Percentiles rank a stretch among this genome's conserved stretches.
These are phyloP conservation scores for Leptopilina myrica DNA, from an alignment of 2,888 invertebrate genomes.

Conservation along the genomic window DNA sequence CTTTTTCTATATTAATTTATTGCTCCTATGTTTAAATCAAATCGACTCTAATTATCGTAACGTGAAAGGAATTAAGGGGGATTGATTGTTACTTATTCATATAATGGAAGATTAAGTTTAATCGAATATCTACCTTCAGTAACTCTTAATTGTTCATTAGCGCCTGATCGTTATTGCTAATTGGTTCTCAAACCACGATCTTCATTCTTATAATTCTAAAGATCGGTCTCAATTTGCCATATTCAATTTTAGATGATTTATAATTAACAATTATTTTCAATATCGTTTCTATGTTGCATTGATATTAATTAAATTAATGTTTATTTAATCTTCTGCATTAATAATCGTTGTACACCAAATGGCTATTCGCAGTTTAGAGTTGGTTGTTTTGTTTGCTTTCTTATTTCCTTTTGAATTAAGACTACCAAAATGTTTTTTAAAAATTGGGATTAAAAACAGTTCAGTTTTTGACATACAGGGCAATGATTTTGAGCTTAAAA, in stretches of 20 bases:
- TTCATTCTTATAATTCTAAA: conserved; percentile 7
- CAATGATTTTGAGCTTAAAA: too few relatives aligned
- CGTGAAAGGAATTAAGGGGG: background rate
- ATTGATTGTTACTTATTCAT: conserved; percentile 33
- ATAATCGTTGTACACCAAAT: too few relatives aligned
- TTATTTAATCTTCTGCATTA: too few relatives aligned
- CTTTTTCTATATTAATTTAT: conserved; percentile 17
- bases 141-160: conserved; percentile 34
- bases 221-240: background rate
- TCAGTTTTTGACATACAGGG: too few relatives aligned
- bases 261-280: background rate
- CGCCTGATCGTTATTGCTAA: conserved; percentile 32
- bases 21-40: conserved; percentile 23
- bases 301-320: background rate
- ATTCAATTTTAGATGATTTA: background rate
- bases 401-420: too few relatives aligned
- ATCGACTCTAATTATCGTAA: conserved; percentile 19
- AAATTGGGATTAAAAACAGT: too few relatives aligned
- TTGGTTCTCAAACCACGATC: conserved; percentile 24
- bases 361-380: too few relatives aligned
- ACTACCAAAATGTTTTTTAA: too few relatives aligned
- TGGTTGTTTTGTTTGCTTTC: too few relatives aligned
- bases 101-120: conserved; percentile 28
- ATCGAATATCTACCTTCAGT: conserved; percentile 22
- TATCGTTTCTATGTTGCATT: background rate